phyloP scores from a whole-genome alignment of 2,888 invertebrate genomes.

The Tachina lurida region DNA sequence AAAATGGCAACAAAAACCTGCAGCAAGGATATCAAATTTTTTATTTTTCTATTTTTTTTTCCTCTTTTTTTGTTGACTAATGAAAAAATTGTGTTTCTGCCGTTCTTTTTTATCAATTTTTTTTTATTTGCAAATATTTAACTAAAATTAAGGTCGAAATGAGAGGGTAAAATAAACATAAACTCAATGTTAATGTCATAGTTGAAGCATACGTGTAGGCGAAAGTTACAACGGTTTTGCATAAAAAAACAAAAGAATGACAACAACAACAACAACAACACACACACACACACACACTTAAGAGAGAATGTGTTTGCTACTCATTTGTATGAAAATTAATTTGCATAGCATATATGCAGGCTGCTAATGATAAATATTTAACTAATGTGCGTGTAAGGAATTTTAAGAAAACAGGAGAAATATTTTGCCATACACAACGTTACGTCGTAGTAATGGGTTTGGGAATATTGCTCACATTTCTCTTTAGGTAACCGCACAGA shows the following conservation, averaged over 20 bases:
- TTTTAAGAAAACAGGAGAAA: conserved; percentile 30
- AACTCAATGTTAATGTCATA: conserved; percentile 70
- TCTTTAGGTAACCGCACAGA: conserved; percentile 5
- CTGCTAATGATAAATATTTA: conserved; percentile 71
- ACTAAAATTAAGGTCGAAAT: conserved; percentile 64
- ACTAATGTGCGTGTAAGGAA: conserved; percentile 69
- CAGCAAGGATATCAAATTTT: conserved; percentile 3
- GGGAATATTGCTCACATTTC: conserved; percentile 5
- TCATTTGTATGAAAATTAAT: conserved; percentile 58
- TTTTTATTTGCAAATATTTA: conserved; percentile 53
- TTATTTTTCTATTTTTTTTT: neutral
- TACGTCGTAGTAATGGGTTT: neutral
- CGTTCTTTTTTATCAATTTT: conserved; percentile 12
- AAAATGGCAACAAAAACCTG: conserved; percentile 13
- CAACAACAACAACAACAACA: conserved; percentile 6
- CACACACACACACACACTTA: neutral
- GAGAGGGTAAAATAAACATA: conserved; percentile 57
- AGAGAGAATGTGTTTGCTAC: neutral
- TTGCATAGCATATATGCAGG: conserved; percentile 69
- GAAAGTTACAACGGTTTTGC: conserved; percentile 51
- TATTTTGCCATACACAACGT: neutral
- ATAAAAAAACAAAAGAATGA: conserved; percentile 15
- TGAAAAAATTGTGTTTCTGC: conserved; percentile 23
- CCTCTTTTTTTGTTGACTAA: neutral
- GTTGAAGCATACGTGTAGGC: conserved; percentile 66